A percentile compares a stretch with the other conserved stretches of the same genome.
These are phyloP conservation scores for Bucorvus abyssinicus DNA, from an alignment of 2,797 vertebrate species.

Conservation along the genomic window DNA sequence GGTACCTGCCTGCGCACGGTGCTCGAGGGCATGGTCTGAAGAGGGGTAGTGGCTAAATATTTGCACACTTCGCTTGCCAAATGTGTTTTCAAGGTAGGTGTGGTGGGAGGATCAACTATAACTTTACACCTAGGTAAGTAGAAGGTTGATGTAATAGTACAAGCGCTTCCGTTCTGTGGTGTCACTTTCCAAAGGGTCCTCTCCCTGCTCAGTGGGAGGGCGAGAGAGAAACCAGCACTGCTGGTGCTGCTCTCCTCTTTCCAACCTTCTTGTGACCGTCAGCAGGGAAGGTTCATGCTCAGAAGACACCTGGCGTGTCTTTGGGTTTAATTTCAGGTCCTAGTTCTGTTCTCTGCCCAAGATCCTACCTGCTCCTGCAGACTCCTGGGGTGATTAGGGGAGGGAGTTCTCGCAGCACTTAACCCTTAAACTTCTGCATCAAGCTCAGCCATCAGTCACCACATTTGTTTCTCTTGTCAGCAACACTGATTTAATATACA, in stretches of 20 bases:
- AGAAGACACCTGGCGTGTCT: neutral
- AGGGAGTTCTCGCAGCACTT: neutral
- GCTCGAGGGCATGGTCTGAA: rapidly evolving
- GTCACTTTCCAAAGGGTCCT: neutral
- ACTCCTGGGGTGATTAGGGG: neutral
- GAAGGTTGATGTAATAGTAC: rapidly evolving
- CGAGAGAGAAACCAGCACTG: neutral
- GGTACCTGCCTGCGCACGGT: rapidly evolving
- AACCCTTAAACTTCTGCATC: neutral
- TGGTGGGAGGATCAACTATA: rapidly evolving
- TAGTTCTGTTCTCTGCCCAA: neutral
- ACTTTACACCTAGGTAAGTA: neutral
- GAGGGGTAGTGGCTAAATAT: rapidly evolving
- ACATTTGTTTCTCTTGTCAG: neutral
- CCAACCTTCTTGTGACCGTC: rapidly evolving
- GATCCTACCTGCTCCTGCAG: neutral
- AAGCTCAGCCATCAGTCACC: rapidly evolving
- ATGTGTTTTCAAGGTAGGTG: neutral
- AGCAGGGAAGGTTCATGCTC: neutral
- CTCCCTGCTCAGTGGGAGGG: neutral
- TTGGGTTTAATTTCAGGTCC: neutral
- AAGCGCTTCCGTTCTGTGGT: neutral
- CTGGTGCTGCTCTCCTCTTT: neutral
- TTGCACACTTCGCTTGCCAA: rapidly evolving
- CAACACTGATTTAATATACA: rapidly evolving